Conservation (phyloP, 2,888 invertebrate species). For the Himalopsyche japonica region DNA sequence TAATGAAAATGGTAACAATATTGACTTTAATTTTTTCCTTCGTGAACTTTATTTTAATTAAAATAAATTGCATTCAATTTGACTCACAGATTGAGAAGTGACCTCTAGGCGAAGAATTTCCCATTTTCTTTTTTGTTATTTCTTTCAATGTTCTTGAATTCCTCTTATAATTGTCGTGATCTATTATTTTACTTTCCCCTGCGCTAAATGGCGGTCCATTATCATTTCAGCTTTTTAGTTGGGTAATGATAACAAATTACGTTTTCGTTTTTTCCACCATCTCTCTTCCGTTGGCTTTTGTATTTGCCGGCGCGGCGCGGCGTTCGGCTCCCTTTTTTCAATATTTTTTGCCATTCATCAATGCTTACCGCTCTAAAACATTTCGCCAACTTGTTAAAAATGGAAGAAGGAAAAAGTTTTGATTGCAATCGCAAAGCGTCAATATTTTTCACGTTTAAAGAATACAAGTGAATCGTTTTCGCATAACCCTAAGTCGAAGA, state of each 20-base stretch:
- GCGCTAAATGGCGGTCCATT: slow-evolving; percentile 32
- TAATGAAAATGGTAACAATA: no score
- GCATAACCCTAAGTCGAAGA: no score
- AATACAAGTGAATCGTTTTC: no score
- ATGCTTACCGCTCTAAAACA: neutral
- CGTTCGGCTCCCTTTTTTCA: slow-evolving; percentile 1
- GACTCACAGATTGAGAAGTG: neutral
- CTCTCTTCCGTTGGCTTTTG: slow-evolving; percentile 4
- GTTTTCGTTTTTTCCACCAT: slow-evolving; percentile 3
- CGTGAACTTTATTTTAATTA: no score
- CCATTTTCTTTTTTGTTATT: slow-evolving; percentile 11
- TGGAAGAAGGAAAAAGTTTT: neutral
- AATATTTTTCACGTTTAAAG: neutral
- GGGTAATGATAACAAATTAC: slow-evolving; percentile 37
- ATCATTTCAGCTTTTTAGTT: slow-evolving; percentile 29
- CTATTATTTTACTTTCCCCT: slow-evolving; percentile 27
- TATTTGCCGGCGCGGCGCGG: slow-evolving; percentile 10
- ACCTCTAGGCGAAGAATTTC: neutral
- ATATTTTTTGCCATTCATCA: neutral
- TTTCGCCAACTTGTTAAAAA: neutral
- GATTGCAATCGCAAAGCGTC: neutral
- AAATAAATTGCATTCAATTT: neutral
- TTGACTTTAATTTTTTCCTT: no score
- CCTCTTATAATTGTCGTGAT: slow-evolving; percentile 28
- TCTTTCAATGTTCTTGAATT: neutral